Conservation (phyloP, 2,888 invertebrate genomes). For the Synanthedon myopaeformis region DNA sequence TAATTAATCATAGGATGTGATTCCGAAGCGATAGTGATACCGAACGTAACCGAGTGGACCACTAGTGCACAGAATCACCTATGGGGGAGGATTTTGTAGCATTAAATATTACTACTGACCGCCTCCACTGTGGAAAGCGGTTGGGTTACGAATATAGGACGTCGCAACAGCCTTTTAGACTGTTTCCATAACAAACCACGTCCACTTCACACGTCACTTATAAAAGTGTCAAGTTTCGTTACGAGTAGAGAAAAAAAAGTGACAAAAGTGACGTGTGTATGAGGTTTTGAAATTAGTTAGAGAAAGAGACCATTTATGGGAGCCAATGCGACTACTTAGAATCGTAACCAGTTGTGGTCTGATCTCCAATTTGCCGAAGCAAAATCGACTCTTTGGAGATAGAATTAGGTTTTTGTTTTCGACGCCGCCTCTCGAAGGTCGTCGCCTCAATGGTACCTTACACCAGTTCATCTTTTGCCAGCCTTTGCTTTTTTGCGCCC, state of each 20-base stretch:
- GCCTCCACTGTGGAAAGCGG: not conserved
- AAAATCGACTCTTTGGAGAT: too few relatives aligned
- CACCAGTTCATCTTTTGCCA: conserved; percentile 8
- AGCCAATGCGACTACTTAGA: too few relatives aligned
- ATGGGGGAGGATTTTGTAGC: not conserved
- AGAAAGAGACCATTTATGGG: too few relatives aligned
- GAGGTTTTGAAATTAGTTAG: too few relatives aligned
- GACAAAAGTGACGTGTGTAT: too few relatives aligned
- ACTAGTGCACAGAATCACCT: not conserved
- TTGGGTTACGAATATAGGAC: not conserved
- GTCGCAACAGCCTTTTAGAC: too few relatives aligned
- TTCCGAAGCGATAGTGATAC: not conserved
- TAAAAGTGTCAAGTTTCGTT: too few relatives aligned
- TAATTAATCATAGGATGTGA: not conserved
- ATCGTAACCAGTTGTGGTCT: too few relatives aligned
- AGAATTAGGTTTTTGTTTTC: conserved; percentile 6
- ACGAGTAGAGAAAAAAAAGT: too few relatives aligned
- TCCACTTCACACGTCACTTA: too few relatives aligned
- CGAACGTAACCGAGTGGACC: not conserved
- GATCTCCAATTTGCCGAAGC: too few relatives aligned
- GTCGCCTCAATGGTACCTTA: not conserved
- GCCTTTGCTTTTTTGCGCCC: conserved; percentile 25
- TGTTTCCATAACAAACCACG: too few relatives aligned
- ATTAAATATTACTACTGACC: not conserved
- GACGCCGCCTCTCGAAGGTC: conserved; percentile 5